Conservation (phyloP, 2,113 vertebrate genomes). For the Poeciliopsis occidentalis region DNA sequence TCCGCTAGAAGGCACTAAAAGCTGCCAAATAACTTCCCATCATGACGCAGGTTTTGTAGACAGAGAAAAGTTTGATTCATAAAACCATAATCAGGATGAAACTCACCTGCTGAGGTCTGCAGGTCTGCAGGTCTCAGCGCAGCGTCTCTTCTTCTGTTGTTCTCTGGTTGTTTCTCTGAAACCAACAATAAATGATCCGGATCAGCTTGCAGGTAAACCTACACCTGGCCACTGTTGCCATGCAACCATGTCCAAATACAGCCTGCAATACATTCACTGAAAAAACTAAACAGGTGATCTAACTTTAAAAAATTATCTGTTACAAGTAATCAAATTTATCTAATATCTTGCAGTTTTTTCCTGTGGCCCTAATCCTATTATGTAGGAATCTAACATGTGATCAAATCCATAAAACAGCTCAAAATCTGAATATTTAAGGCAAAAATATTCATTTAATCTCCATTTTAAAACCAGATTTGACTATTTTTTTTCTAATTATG, state of each 20-base stretch:
- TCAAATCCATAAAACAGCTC: no score
- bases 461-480: no score
- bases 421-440: no score
- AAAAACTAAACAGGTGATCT: no score
- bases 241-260: conserved; percentile 40
- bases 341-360: no score
- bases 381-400: no score
- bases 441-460: no score
- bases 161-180: neutral
- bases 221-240: conserved; percentile 40
- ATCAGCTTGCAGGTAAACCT: conserved; percentile 46
- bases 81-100: neutral
- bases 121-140: neutral
- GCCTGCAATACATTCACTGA: neutral
- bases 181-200: neutral
- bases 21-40: neutral
- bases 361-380: no score
- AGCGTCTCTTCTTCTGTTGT: neutral
- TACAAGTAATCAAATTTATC: no score
- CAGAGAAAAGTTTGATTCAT: neutral
- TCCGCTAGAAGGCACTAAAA: neutral
- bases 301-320: no score
- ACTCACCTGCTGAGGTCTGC: conserved; percentile 32
- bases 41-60: neutral
- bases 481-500: no score